phyloP scores from a whole-genome alignment of 2,888 invertebrate species.

The Sarcophaga rosellei region DNA sequence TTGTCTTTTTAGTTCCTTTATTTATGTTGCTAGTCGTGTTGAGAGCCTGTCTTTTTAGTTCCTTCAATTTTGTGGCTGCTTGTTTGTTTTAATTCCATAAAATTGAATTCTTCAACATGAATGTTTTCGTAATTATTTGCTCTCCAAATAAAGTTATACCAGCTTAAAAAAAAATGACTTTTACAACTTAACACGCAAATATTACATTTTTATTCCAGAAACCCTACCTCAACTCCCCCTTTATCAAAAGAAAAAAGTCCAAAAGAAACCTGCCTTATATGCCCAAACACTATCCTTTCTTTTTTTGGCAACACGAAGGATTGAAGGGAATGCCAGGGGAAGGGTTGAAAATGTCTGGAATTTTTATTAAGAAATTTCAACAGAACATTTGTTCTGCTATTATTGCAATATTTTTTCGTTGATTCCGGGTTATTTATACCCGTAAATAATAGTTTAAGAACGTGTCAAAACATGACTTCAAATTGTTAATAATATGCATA shows the following conservation, averaged over 20 bases:
- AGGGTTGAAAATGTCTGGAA: not conserved
- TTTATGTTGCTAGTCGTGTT: too few species aligned
- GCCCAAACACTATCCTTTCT: not conserved
- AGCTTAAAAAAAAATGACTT: not conserved
- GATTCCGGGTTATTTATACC: slow-evolving; percentile 6
- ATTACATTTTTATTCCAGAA: not conserved
- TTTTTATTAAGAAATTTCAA: slow-evolving; percentile 61
- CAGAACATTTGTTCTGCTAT: slow-evolving; percentile 22
- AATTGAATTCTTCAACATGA: not conserved
- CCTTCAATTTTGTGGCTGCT: too few species aligned
- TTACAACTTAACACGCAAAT: not conserved
- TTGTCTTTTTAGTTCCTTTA: too few species aligned
- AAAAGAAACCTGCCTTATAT: not conserved
- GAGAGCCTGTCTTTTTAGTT: too few species aligned
- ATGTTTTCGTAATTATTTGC: not conserved
- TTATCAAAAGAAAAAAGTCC: not conserved
- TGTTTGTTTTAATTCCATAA: too few species aligned
- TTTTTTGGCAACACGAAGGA: not conserved
- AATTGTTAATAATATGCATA: slow-evolving; percentile 50
- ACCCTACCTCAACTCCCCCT: too few species aligned
- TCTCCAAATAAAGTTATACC: not conserved
- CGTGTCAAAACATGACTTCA: slow-evolving; percentile 65
- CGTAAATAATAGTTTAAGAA: slow-evolving; percentile 58
- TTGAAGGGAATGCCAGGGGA: not conserved
- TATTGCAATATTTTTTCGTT: slow-evolving; percentile 18